Percentiles rank a stretch among this genome's conserved stretches.
Conservation (phyloP, 1,140 invertebrate genomes). For the Arion vulgaris region DNA sequence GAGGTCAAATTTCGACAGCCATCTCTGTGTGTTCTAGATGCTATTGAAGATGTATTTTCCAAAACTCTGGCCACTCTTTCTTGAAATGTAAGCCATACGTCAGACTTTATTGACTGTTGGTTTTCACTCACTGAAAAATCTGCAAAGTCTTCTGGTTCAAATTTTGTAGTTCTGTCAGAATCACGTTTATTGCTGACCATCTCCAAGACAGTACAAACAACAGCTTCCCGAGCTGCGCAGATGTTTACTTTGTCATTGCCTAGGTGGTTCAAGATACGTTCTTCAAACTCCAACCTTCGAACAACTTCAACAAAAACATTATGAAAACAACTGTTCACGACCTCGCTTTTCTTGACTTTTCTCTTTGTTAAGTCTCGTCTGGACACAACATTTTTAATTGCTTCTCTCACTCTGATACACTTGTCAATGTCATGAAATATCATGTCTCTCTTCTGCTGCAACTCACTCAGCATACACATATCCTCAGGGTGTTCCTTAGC, state of each 20-base stretch:
- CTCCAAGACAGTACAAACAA: conserved; percentile 16
- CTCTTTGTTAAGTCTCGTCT: conserved; percentile 17
- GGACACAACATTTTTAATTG: conserved; percentile 27
- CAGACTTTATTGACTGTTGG: not conserved
- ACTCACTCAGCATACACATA: not conserved
- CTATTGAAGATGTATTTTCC: not conserved
- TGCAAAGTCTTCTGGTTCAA: conserved; percentile 34
- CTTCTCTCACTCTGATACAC: conserved; percentile 28
- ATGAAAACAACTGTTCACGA: conserved; percentile 27
- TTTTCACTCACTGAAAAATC: conserved; percentile 3
- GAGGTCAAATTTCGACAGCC: not conserved
- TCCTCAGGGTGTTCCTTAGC: conserved; percentile 4
- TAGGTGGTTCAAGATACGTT: not conserved
- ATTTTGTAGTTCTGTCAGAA: conserved; percentile 20
- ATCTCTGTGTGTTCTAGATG: not conserved
- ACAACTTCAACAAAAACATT: conserved; percentile 34
- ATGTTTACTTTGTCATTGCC: conserved; percentile 33
- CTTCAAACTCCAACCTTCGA: not conserved
- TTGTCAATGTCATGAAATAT: not conserved
- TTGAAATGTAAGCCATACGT: conserved; percentile 29
- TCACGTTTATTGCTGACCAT: not conserved
- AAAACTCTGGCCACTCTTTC: conserved; percentile 28
- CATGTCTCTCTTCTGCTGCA: conserved; percentile 6
- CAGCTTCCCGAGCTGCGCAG: conserved; percentile 16
- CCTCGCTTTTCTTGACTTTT: not conserved